Evolutionary conservation across 2,113 vertebrate genomes (phyloP).

Genomic region (Pelecanoides urinatrix): DNA sequence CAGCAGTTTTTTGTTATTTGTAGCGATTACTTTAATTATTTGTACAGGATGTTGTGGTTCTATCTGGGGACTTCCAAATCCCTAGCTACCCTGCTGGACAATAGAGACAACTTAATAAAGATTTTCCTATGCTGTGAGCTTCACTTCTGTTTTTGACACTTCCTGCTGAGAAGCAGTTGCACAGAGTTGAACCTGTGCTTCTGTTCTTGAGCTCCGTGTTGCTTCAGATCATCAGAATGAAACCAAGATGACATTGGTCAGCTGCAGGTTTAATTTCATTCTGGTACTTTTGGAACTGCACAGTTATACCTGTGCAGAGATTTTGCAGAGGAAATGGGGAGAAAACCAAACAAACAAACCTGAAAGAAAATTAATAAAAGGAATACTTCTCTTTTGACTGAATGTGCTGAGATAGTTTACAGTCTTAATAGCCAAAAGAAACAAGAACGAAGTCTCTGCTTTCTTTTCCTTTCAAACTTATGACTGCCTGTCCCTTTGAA

Average conservation of each 20-base stretch:
- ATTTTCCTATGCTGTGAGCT: background rate
- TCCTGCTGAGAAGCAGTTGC: background rate
- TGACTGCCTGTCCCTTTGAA: background rate
- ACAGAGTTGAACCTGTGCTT: background rate
- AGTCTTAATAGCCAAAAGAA: background rate
- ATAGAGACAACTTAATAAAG: background rate
- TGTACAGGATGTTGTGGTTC: background rate
- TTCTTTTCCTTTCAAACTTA: background rate
- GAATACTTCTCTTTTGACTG: background rate
- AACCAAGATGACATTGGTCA: background rate
- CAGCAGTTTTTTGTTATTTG: background rate
- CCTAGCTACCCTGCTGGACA: background rate
- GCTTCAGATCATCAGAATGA: background rate
- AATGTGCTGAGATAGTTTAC: background rate
- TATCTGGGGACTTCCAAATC: background rate
- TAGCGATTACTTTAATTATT: background rate
- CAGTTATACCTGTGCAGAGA: background rate
- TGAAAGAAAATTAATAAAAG: background rate
- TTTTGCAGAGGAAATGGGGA: background rate
- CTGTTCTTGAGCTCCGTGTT: background rate
- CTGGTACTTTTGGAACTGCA: background rate
- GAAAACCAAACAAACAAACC: background rate
- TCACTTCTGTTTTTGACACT: constrained; percentile 19
- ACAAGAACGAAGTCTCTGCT: background rate
- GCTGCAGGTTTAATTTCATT: background rate